Percentiles rank a stretch among this genome's conserved stretches.
phyloP scores from a whole-genome alignment of 2,888 invertebrate species.

The Papilio demoleus region DNA sequence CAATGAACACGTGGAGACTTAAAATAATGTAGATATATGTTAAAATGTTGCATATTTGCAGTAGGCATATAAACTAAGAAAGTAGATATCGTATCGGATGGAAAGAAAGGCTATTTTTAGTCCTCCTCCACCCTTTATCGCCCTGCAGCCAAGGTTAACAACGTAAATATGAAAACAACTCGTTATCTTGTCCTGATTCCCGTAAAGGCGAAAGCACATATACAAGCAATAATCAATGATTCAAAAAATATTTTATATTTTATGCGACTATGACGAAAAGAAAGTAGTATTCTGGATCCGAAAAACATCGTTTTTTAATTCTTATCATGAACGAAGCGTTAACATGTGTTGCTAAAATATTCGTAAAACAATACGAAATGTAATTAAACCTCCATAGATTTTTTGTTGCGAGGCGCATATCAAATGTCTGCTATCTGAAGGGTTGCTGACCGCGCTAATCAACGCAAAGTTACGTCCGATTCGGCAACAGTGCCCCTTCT shows the following conservation, averaged over 20 bases:
- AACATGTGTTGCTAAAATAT: constrained; percentile 14
- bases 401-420: constrained; percentile 33
- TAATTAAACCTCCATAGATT: constrained; percentile 30
- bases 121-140: constrained; percentile 32
- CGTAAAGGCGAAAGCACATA: constrained; percentile 4
- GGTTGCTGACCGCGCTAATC: constrained; percentile 42
- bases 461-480: constrained; percentile 38
- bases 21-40: not conserved
- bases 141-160: constrained; percentile 37
- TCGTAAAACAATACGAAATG: constrained; percentile 13
- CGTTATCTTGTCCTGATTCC: constrained; percentile 36
- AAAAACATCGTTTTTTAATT: not conserved
- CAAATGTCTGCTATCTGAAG: constrained; percentile 37
- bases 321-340: not conserved
- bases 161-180: constrained; percentile 27
- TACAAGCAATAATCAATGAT: not conserved
- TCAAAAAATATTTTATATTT: not conserved
- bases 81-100: constrained; percentile 11
- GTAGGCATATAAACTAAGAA: constrained; percentile 33
- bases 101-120: constrained; percentile 38
- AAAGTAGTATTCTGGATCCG: no score
- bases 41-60: not conserved
- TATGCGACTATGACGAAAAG: no score
- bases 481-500: constrained; percentile 32
- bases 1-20: not conserved